Evolutionary conservation across 2,797 vertebrate species (phyloP), one percentile per base, ranked within the genome.

Genomic region (Gastrophryne carolinensis): DNA sequence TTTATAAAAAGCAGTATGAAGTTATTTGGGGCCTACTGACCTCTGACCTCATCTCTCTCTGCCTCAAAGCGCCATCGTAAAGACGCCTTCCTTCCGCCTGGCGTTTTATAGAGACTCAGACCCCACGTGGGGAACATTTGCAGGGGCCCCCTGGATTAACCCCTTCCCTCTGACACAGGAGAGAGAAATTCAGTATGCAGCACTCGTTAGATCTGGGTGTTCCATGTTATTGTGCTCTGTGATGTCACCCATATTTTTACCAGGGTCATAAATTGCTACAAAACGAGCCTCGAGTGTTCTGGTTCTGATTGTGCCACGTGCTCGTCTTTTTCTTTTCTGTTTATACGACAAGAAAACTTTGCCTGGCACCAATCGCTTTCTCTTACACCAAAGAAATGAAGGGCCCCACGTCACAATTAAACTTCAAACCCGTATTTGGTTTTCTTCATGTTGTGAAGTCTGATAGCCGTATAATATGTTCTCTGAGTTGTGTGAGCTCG

Each of bases 31-130:
- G 68, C 75, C 75, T 72, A 30, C 60, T 78, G 58, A 78, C 75
- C 75, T 60, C 30, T 78, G 67, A 78, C 75, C 75, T 52, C 75
- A 78, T 65, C 61, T 49, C 49, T 78, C 60, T 32, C 68, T 78
- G 75, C 75, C 75, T 78, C 68, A 78, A 78, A 78, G 75, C 68
- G 21, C 65, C 66, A 78, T 78, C 60, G 39, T 78, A 78, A 78
- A 78, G 75, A 65, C 67, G 67, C 67, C 67, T 78, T 78, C 75
- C 67, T 78, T 78, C 75, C 67, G 60, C 75, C 52, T 65, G 60
- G 67, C 49, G 74, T 77, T 77, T 77, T 71, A 77, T 77, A 61
- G 74, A 77, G 50, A 57, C 50, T 64, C 74, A 63, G 67, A 58
- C 74, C 67, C 61, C 74, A 77, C 74, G 67, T 78, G 60, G 68